Evolutionary conservation across 92 coral and sea anemone genomes (phyloP).

Genomic region (Zoanthus sociatus): DNA sequence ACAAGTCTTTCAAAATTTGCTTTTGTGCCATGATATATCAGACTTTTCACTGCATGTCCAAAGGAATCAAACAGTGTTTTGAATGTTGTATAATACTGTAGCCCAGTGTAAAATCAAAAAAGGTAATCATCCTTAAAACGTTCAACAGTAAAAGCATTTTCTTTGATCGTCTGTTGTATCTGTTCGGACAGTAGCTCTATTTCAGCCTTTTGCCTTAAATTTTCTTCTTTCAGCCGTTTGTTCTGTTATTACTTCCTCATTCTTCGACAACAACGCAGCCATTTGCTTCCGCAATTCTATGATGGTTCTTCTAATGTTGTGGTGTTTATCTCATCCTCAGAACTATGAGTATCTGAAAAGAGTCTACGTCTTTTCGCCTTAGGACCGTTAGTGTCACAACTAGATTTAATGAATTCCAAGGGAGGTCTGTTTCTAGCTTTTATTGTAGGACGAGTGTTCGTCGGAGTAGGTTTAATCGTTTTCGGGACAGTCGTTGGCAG

Average conservation of each 20-base stretch:
- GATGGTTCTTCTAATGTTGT: conserved; percentile 22
- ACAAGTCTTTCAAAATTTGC: conserved; percentile 54
- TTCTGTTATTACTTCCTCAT: too few relatives aligned
- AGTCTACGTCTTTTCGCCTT: conserved; percentile 41
- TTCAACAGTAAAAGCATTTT: too few relatives aligned
- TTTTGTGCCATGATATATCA: conserved; percentile 58
- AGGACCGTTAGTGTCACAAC: neutral
- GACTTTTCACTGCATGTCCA: conserved; percentile 65
- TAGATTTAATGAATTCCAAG: neutral
- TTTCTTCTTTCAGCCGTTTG: conserved; percentile 37
- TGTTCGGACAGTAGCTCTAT: too few relatives aligned
- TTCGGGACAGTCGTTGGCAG: conserved; percentile 23
- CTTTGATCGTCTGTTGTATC: too few relatives aligned
- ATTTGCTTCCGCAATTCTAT: too few relatives aligned
- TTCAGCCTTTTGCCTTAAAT: conserved; percentile 17
- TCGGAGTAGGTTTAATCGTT: neutral
- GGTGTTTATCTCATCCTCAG: neutral
- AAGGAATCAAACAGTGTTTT: conserved; percentile 54
- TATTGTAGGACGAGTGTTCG: conserved; percentile 23
- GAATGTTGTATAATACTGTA: conserved; percentile 67
- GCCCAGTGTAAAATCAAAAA: conserved; percentile 66
- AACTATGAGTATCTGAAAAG: conserved; percentile 41
- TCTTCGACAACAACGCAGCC: too few relatives aligned
- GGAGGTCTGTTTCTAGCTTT: neutral
- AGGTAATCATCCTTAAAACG: conserved; percentile 29